Base-by-base conservation (phyloP, 1,140 invertebrate genomes). In the Ips nitidus region DNA sequence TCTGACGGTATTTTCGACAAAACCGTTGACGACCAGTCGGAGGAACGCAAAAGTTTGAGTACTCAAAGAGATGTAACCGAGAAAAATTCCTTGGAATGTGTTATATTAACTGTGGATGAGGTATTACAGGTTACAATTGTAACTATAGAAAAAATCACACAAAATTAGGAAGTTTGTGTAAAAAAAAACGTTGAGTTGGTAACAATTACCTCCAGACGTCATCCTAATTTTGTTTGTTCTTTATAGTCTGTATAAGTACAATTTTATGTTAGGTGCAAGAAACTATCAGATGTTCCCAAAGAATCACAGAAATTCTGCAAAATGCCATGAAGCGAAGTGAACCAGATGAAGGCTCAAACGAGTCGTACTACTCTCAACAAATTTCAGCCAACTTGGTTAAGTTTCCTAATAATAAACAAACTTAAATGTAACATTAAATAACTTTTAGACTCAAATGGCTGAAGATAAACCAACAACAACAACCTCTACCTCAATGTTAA, bases 81-180 rank as follows among this genome's bases (percentile, higher is more conserved):
- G 37, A 77, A 75, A 62, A 75, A 74, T 53, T 72, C 74, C 2
- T 39, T 62, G 5, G 78, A 80, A 64, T 74, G 73, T 39, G 65
- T 80, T 2, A 69, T 69, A 41, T 57, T 80, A 47, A 77, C 78
- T 4, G 55, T 79, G 3, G 78, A 80, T 6, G 79, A 80, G 66
- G 66, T 79, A n/a, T 1, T 45, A 76, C 3, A 74, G 75, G n/a
- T 55, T 6, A 37, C 37, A 55, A 55, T 22, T 8, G 45, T 50
- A 50, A 8, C 45, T 22, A 1, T 1, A 50, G 45, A 2, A 1
- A 3, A 50, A 22, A 8, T 50, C 45, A 3, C 3, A 50, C 1
- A 22, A 22, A 22, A 22, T 22, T 22, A 22, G 22, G 22, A 22
- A 22, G 22, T 22, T 22, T 22, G 22, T 22, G 22, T 22, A 22